Evolutionary conservation across 2,888 invertebrate species (phyloP), one percentile per base, ranked within the genome.

Genomic region (Xestia rhomboidea): DNA sequence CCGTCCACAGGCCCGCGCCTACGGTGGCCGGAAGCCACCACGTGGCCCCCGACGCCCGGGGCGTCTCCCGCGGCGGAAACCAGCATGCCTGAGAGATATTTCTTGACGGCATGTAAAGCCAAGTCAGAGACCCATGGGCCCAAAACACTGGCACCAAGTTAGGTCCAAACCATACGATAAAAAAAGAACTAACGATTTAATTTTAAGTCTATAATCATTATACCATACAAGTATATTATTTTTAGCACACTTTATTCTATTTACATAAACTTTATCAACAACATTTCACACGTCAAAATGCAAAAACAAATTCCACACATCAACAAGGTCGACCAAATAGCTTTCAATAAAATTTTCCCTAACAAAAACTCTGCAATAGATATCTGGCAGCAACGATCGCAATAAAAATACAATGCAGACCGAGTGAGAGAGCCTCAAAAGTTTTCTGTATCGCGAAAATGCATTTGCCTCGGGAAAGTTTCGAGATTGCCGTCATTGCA

Each of bases 391-490:
- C 81, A 78, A 87, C 84, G 75, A 89, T 89, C 83, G 88, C 86
- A 92, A 92, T 89, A 92, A 91, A 93, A 93, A 91, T 88, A 88
- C 88, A 90, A 90, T 89, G 85, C 83, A 83, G 89, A 89, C 86
- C 88, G 77, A 88, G 88, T 69, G 72, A 68, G 75, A 88, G 63
- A 88, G 88, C 86, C 90, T 91, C 88, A 85, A 92, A 94, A 94
- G 92, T 94, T 94, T 90, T 90, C 82, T 80, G 89, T 92, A 91
- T 91, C 90, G 93, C 87, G 93, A 88, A 94, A 95, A 95, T 95
- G 95, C 95, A 95, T 95, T 95, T 93, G 89, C 90, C 87, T 87
- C 85, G 83, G 87, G 86, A 92, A 95, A 95, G 92, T 95, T 95
- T 92, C 89, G 90, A 92, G 92, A 93, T 92, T 92, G 93, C 92